phyloP scores from a whole-genome alignment of 2,113 vertebrate genomes.

The Cyanoderma ruficeps region DNA sequence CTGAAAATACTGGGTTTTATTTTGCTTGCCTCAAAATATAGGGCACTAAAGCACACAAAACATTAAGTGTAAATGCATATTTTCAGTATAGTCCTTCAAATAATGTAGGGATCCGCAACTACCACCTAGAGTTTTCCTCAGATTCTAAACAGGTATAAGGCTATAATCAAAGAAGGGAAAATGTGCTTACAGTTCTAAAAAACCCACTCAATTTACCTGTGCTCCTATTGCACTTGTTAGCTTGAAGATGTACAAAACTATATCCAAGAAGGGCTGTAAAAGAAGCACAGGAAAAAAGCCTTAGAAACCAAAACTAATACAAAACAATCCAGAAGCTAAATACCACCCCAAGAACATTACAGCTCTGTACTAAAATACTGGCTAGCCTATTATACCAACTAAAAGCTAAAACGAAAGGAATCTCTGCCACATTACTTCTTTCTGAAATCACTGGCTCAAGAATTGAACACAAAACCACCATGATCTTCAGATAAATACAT shows the following conservation, averaged over 20 bases:
- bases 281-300: neutral
- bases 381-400: neutral
- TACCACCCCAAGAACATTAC: neutral
- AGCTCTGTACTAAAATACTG: neutral
- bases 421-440: neutral
- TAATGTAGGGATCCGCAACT: neutral
- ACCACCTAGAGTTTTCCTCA: neutral
- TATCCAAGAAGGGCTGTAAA: slow-evolving; percentile 92
- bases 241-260: slow-evolving; percentile 96
- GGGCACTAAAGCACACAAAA: neutral
- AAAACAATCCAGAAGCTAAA: neutral
- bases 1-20: neutral
- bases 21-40: neutral
- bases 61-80: neutral
- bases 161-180: neutral
- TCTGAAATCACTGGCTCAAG: neutral
- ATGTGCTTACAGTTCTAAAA: neutral
- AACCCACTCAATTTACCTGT: slow-evolving; percentile 78
- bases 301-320: neutral
- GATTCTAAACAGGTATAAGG: neutral
- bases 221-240: slow-evolving; percentile 94
- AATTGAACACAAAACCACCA: neutral
- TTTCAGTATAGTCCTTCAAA: neutral
- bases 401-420: neutral
- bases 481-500: neutral